Evolutionary conservation across 2,113 vertebrate genomes (phyloP).

Genomic region (Panthera uncia): DNA sequence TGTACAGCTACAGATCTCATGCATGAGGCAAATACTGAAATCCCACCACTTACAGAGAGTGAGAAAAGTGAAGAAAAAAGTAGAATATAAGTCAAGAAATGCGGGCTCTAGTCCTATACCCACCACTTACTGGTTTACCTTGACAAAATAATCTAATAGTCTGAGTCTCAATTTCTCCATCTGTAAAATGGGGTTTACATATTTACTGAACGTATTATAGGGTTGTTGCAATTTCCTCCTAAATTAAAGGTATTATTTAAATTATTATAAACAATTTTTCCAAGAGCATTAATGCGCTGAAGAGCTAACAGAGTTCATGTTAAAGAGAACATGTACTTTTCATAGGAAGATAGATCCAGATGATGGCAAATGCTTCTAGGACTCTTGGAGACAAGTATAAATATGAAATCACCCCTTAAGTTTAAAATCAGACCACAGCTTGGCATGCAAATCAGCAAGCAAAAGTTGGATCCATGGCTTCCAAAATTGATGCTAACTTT

Average conservation of each 20-base stretch:
- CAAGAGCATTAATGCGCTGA: not conserved
- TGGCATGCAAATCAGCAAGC: slow-evolving; percentile 69
- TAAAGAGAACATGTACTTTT: slow-evolving; percentile 45
- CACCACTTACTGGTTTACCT: not conserved
- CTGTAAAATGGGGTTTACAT: not conserved
- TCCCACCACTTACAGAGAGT: not conserved
- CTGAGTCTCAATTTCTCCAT: not conserved
- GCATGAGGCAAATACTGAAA: not conserved
- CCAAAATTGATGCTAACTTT: slow-evolving; percentile 65
- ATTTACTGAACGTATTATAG: not conserved
- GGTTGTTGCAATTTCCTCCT: not conserved
- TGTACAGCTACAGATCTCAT: not conserved
- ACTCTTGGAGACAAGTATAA: slow-evolving; percentile 27
- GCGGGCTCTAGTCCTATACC: not conserved
- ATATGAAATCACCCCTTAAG: slow-evolving; percentile 55
- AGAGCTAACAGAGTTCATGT: not conserved
- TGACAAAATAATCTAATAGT: not conserved
- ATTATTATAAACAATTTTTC: not conserved
- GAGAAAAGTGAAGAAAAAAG: not conserved
- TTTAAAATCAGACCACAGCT: slow-evolving; percentile 44
- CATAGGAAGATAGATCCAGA: not conserved
- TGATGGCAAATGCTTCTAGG: not conserved
- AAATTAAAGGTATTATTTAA: not conserved
- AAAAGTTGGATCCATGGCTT: slow-evolving; percentile 67
- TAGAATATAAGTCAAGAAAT: not conserved